These are phyloP conservation scores for Cheilosia vernalis DNA, from an alignment of 2,888 invertebrate species.

Conservation along the genomic window DNA sequence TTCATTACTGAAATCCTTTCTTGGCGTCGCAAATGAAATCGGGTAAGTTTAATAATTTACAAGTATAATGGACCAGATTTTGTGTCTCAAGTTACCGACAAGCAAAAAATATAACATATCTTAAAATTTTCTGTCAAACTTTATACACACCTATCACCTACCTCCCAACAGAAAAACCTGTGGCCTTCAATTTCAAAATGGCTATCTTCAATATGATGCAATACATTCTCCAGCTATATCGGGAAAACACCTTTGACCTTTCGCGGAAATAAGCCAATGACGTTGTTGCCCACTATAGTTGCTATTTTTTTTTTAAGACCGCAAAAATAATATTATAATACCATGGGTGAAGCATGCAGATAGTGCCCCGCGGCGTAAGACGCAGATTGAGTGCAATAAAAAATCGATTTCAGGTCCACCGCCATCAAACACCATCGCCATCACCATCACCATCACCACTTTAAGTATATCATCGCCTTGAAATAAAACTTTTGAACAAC, in stretches of 20 bases:
- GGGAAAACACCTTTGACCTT: slow-evolving; percentile 33
- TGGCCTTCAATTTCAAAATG: slow-evolving; percentile 1
- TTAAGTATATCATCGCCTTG: slow-evolving; percentile 40
- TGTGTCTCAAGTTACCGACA: too few relatives aligned
- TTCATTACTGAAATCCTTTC: too few relatives aligned
- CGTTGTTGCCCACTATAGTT: neutral
- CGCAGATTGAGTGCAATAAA: slow-evolving; percentile 38
- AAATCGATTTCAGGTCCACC: slow-evolving; percentile 50
- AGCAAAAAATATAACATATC: too few relatives aligned
- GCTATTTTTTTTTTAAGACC: neutral
- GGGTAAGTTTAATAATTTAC: too few relatives aligned
- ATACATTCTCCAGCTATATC: slow-evolving; percentile 7
- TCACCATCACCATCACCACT: neutral
- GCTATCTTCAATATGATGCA: neutral
- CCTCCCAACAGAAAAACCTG: neutral
- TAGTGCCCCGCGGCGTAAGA: neutral
- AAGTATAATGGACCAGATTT: too few relatives aligned
- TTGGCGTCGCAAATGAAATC: too few relatives aligned
- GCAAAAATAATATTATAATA: too few relatives aligned
- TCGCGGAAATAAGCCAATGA: slow-evolving; percentile 5
- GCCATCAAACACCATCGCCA: neutral
- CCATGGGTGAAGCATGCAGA: too few relatives aligned
- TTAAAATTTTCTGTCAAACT: too few relatives aligned
- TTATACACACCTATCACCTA: slow-evolving; percentile 19
- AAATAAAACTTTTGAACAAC: slow-evolving; percentile 47